These are phyloP conservation scores for Paramisgurnus dabryanus DNA, from an alignment of 2,113 vertebrate species.

Conservation along the genomic window DNA sequence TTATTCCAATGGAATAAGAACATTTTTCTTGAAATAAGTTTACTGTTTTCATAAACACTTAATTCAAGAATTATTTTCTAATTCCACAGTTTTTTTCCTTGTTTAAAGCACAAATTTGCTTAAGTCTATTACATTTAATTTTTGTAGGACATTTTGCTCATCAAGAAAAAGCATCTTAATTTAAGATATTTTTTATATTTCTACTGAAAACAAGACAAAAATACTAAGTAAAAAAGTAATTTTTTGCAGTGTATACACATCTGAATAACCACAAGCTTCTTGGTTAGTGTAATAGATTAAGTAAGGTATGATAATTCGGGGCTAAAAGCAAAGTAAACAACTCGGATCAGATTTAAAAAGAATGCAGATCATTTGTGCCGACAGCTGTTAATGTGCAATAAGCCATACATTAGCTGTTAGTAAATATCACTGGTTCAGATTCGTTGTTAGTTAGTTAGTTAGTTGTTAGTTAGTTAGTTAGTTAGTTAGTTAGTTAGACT, in stretches of 20 bases:
- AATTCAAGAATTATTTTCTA: too few species aligned
- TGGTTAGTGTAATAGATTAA: slow-evolving; percentile 19
- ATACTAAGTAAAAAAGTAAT: too few species aligned
- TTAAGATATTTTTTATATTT: too few species aligned
- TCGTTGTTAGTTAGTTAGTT: not conserved
- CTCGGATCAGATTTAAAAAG: not conserved
- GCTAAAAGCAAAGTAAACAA: not conserved
- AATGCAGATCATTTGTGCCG: not conserved
- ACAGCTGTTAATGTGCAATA: not conserved
- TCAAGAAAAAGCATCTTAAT: too few species aligned
- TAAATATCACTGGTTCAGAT: not conserved
- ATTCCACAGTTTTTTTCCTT: too few species aligned
- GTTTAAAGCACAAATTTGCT: too few species aligned
- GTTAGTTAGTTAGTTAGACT: not conserved
- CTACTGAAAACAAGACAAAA: too few species aligned
- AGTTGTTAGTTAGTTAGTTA: not conserved
- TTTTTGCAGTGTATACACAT: not conserved
- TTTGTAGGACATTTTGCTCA: too few species aligned
- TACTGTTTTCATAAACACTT: too few species aligned
- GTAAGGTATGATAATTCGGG: not conserved
- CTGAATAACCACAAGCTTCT: slow-evolving; percentile 11
- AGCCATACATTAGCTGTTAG: slow-evolving; percentile 11
- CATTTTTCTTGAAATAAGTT: too few species aligned
- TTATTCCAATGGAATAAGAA: too few species aligned
- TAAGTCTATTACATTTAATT: too few species aligned